These are phyloP conservation scores for Parotia lawesii DNA, from an alignment of 2,113 vertebrate genomes.

Conservation along the genomic window DNA sequence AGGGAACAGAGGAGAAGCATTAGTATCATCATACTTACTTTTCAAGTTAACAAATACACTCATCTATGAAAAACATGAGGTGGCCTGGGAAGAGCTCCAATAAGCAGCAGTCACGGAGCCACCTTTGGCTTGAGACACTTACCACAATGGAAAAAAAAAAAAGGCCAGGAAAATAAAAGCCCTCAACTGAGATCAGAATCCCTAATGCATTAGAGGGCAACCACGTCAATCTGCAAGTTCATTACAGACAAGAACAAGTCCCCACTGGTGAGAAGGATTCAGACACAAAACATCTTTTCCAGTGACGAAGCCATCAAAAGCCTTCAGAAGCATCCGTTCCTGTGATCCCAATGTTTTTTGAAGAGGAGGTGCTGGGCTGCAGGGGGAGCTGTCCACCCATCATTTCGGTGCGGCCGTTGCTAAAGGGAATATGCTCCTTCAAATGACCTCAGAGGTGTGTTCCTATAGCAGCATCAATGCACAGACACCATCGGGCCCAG, in stretches of 20 bases:
- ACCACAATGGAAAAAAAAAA: background rate
- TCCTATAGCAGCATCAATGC: background rate
- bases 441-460: background rate
- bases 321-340: background rate
- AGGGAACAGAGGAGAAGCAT: background rate
- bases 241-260: background rate
- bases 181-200: background rate
- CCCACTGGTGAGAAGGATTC: background rate
- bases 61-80: background rate
- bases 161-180: rapidly evolving
- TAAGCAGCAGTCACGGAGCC: background rate
- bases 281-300: background rate
- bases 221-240: background rate
- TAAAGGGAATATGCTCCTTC: background rate
- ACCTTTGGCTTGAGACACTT: background rate
- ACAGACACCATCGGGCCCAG: background rate
- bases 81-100: background rate
- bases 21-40: background rate
- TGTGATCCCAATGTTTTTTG: background rate
- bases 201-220: background rate
- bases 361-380: background rate
- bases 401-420: background rate
- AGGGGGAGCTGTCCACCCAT: background rate
- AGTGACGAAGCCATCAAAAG: background rate
- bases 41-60: background rate